Evolutionary conservation across 2,888 invertebrate species (phyloP).

Genomic region (Yponomeuta plumbellus): DNA sequence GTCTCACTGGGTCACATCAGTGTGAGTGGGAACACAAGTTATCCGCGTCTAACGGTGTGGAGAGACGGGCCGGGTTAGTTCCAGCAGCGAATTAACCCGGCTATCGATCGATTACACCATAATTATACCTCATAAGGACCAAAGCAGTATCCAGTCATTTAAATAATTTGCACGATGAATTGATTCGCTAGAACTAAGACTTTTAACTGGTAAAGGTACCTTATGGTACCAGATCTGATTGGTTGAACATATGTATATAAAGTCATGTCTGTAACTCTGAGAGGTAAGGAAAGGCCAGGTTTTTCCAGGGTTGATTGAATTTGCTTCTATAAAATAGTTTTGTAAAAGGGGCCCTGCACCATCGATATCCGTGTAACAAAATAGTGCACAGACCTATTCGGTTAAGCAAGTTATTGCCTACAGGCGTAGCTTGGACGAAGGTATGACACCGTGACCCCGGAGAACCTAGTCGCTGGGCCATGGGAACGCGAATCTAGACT

Average conservation of each 20-base stretch:
- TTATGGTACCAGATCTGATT: neutral
- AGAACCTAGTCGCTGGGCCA: constrained; percentile 29
- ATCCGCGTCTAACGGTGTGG: constrained; percentile 5
- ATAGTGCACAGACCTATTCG: too few relatives aligned
- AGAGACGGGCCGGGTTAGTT: neutral
- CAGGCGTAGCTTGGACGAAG: constrained; percentile 24
- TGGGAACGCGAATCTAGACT: constrained; percentile 30
- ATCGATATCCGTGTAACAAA: too few relatives aligned
- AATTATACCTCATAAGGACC: neutral
- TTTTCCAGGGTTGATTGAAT: neutral
- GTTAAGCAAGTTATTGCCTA: neutral
- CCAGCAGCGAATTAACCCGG: constrained; percentile 1
- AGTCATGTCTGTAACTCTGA: too few relatives aligned
- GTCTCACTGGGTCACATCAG: neutral
- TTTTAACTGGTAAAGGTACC: neutral
- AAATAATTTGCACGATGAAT: neutral
- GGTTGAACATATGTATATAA: too few relatives aligned
- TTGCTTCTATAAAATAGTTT: neutral
- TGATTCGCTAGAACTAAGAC: neutral
- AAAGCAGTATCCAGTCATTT: neutral
- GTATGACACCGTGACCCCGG: constrained; percentile 42
- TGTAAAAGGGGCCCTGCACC: neutral
- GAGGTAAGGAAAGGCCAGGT: too few relatives aligned
- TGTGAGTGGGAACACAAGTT: constrained; percentile 5
- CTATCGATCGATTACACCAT: neutral